Conservation (phyloP, 2,888 invertebrate species). For the Sphecodes monilicornis region DNA sequence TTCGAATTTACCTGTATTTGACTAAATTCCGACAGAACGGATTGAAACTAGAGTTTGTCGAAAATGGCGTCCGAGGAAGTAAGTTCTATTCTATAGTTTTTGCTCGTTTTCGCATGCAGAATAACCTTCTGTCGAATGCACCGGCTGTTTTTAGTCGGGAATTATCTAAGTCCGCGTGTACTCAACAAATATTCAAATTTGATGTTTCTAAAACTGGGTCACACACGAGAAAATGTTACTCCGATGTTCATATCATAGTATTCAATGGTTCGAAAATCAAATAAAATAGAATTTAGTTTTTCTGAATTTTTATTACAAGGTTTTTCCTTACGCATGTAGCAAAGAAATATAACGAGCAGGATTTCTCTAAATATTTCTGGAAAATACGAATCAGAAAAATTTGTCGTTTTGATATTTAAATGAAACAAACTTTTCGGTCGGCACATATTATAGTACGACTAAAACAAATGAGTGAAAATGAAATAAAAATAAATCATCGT, state of each 20-base stretch:
- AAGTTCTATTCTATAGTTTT: not conserved
- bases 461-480: not conserved
- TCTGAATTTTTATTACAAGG: not conserved
- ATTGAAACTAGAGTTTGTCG: not conserved
- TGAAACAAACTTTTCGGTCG: not conserved
- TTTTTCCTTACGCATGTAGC: not conserved
- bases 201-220: not conserved
- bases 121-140: not conserved
- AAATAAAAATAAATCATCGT: not conserved
- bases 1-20: not conserved
- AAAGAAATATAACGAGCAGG: not conserved
- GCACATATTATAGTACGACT: too few relatives aligned
- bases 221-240: not conserved
- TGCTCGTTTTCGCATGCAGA: not conserved
- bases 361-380: not conserved
- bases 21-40: not conserved
- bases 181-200: not conserved
- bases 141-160: not conserved
- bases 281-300: not conserved
- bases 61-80: not conserved
- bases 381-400: not conserved
- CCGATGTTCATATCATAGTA: not conserved
- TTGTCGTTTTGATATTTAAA: not conserved
- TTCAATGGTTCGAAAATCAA: not conserved
- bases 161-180: not conserved